These are phyloP conservation scores for Maccullochella peelii DNA, from an alignment of 2,113 vertebrate genomes.

Conservation along the genomic window DNA sequence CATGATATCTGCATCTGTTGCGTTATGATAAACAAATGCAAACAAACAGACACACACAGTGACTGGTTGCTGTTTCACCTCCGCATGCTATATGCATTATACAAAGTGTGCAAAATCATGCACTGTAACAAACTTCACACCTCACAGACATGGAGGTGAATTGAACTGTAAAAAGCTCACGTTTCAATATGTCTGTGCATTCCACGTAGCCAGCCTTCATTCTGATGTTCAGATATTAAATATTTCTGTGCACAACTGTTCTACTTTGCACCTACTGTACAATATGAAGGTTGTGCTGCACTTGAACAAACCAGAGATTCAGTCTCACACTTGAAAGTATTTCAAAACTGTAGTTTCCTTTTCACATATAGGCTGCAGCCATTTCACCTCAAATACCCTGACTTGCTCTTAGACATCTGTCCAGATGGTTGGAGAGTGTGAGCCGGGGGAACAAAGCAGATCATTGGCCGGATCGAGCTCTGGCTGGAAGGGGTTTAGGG, in stretches of 20 bases:
- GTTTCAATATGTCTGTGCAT: not conserved
- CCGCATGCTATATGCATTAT: not conserved
- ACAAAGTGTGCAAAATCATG: not conserved
- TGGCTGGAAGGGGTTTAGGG: slow-evolving; percentile 35
- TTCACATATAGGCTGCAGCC: slow-evolving; percentile 28
- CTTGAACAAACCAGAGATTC: slow-evolving; percentile 14
- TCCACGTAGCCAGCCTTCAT: not conserved
- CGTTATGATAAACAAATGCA: slow-evolving; percentile 17
- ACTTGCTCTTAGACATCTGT: slow-evolving; percentile 45
- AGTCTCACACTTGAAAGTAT: slow-evolving; percentile 3
- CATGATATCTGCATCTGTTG: slow-evolving; percentile 6
- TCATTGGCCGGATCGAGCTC: slow-evolving; percentile 48
- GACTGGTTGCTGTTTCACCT: not conserved
- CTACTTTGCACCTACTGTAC: not conserved
- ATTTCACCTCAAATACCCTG: slow-evolving; percentile 61
- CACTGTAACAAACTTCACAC: too few relatives aligned
- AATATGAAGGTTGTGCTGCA: not conserved
- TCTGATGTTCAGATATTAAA: not conserved
- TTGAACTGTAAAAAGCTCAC: not conserved
- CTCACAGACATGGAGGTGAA: not conserved
- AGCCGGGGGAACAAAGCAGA: slow-evolving; percentile 51
- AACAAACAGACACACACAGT: not conserved
- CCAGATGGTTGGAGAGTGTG: slow-evolving; percentile 64
- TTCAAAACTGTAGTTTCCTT: slow-evolving; percentile 36
- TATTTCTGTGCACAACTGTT: not conserved